Evolutionary conservation across 2,113 vertebrate genomes (phyloP).

Genomic region (Otus sunia): DNA sequence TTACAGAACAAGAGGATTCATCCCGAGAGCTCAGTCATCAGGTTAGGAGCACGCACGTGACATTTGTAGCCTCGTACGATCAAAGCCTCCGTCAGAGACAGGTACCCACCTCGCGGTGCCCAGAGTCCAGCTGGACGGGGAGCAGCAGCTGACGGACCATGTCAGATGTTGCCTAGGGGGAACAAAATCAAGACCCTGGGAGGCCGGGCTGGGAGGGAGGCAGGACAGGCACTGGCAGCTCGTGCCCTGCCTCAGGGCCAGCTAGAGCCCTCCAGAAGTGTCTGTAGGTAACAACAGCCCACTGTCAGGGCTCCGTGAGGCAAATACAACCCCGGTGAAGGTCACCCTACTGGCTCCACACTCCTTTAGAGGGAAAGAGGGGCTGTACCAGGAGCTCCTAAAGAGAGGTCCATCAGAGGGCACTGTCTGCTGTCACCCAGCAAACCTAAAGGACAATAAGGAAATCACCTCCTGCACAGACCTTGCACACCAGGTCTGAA

Average conservation of each 20-base stretch:
- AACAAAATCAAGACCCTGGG: neutral
- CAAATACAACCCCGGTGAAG: neutral
- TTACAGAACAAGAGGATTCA: neutral
- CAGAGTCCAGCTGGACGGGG: neutral
- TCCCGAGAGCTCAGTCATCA: neutral
- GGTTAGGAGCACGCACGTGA: fast-evolving
- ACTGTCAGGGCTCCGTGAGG: neutral
- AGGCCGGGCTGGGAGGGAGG: neutral
- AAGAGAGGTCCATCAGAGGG: neutral
- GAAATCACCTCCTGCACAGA: neutral
- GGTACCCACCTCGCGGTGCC: neutral
- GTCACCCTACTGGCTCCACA: neutral
- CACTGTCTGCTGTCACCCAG: neutral
- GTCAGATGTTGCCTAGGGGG: neutral
- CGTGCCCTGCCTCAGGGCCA: neutral
- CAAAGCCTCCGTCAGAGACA: neutral
- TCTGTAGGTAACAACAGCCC: neutral
- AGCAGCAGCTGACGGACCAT: neutral
- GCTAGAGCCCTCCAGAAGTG: neutral
- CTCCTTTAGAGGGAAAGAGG: neutral
- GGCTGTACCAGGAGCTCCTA: neutral
- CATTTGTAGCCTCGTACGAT: fast-evolving
- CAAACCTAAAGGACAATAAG: neutral
- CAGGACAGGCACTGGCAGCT: neutral
- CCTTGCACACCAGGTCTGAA: neutral